Percentiles rank a stretch among this genome's conserved stretches.
Evolutionary conservation across 92 coral and sea anemone genomes (phyloP).

Genomic region (Paramuricea clavata): DNA sequence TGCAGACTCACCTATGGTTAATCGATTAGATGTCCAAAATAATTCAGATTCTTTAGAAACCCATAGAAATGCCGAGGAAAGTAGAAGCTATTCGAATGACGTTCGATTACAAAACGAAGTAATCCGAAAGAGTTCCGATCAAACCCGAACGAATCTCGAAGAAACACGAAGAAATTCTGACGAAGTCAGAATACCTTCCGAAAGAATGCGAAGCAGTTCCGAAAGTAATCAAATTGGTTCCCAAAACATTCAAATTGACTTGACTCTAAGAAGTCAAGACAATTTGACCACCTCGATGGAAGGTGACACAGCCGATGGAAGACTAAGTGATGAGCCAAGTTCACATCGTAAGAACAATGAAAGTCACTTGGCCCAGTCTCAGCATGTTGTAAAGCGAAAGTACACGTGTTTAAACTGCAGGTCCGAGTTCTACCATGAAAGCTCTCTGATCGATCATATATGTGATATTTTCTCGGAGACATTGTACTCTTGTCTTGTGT

Average conservation of each 20-base stretch:
- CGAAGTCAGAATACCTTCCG: not conserved
- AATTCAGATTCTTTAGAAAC: not conserved
- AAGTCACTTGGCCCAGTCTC: not conserved
- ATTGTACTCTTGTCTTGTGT: constrained; percentile 70
- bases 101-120: not conserved
- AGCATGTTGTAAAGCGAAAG: constrained; percentile 1
- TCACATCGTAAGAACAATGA: not conserved
- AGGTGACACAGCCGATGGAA: not conserved
- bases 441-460: constrained; percentile 2
- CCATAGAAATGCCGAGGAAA: not conserved
- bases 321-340: not conserved
- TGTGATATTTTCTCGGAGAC: constrained; percentile 14
- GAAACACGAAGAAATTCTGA: not conserved
- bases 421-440: not conserved
- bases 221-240: not conserved
- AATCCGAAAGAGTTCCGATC: not conserved
- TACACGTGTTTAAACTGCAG: constrained; percentile 41
- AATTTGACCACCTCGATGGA: not conserved
- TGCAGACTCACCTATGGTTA: not conserved
- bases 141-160: not conserved
- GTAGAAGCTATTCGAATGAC: not conserved
- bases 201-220: not conserved
- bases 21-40: not conserved
- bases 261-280: not conserved
- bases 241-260: not conserved